These are phyloP conservation scores for Aphis gossypii DNA, from an alignment of 1,140 invertebrate species.

Conservation along the genomic window DNA sequence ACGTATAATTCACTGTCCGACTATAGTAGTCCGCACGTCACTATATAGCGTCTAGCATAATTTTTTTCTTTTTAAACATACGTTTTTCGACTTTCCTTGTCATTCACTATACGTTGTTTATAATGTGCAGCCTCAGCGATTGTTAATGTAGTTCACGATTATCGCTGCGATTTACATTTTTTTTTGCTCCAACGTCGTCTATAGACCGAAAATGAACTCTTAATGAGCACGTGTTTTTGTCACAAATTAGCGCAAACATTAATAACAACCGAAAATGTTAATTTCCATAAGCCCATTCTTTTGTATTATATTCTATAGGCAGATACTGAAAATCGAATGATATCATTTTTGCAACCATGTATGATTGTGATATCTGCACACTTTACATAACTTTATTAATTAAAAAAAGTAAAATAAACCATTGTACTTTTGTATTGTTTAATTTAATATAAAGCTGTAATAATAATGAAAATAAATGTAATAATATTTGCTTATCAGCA, in stretches of 20 bases:
- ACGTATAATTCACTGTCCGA: neutral
- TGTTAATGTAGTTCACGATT: neutral
- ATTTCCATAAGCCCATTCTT: neutral
- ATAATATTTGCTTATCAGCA: neutral
- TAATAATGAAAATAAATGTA: neutral
- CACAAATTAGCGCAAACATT: conserved; percentile 17
- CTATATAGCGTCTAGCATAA: neutral
- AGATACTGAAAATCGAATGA: neutral
- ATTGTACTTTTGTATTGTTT: neutral
- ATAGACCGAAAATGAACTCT: conserved; percentile 10
- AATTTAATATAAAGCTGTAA: neutral
- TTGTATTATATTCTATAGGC: neutral
- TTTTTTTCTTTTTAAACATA: neutral
- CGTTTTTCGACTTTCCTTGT: neutral
- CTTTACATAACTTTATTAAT: neutral
- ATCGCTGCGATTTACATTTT: neutral
- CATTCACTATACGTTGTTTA: neutral
- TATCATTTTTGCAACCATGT: neutral
- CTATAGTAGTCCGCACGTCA: neutral
- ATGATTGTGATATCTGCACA: neutral
- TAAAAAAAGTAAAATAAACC: neutral
- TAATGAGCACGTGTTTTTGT: neutral
- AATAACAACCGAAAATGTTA: neutral
- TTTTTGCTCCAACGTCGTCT: neutral
- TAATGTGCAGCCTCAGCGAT: neutral